Evolutionary conservation across 2,888 invertebrate species (phyloP), one percentile per base, ranked within the genome.

Genomic region (Drosophila infuscata): DNA sequence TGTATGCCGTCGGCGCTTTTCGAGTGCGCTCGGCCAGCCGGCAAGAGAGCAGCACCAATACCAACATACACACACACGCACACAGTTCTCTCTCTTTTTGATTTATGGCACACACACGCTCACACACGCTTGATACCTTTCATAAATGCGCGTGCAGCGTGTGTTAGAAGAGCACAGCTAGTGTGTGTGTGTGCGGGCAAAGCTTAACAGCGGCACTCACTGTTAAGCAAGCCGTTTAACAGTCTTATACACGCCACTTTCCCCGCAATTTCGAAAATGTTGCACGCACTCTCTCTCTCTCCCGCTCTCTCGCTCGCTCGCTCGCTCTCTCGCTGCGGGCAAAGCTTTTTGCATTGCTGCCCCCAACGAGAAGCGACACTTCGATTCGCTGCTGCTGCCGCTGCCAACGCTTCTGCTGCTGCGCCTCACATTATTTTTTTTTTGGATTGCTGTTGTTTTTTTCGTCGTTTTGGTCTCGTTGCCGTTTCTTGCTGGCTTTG

Each of bases 201-300:
- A 3, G 61, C 56, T 36, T 65, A 67, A 72, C 78, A 81, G 74
- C 25, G 58, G 0, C 36, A 48, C 12, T n/a, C 12, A n/a, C 48
- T 71, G 76, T 79, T 70, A 69, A 43, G 48, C 17, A 33, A 43
- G 59, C 43, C 38, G 30, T 5, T 76, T 71, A 73, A 72, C 73
- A 82, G 83, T 86, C 89, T 86, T 86, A 86, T 89, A 89, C 88
- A 46, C 3, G 0, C 15, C 11, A 29, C 36, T 7, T 86, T 74
- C 76, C 86, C 88, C 84, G 46, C 82, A 54, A 75, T 76, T 79
- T 79, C 81, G 82, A 81, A 81, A 82, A 79, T 79, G 75, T 80
- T 80, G 73, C 76, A 80, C 65, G 68, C 74, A 69, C 76, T 62
- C 68, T 69, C 59, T 38, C 69, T 69, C 48, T 25, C 33, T 33